These are phyloP conservation scores for Vulpes lagopus DNA, from an alignment of 2,113 vertebrate genomes.

Conservation along the genomic window DNA sequence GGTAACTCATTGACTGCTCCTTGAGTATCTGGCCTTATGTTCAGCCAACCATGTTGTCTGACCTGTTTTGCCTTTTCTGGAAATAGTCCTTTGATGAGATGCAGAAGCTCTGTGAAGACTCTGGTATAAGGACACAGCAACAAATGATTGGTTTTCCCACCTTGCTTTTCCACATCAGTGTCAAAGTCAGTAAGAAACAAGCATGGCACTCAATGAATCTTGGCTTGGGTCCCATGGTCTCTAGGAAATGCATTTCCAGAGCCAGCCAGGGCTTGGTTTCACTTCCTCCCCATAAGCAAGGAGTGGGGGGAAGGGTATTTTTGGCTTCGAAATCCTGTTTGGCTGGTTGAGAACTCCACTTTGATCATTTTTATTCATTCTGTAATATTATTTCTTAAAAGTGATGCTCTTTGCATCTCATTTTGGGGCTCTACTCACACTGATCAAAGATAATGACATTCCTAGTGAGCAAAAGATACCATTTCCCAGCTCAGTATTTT, in stretches of 20 bases:
- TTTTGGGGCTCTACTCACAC: constrained; percentile 58
- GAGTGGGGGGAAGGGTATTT: not conserved
- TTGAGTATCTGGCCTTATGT: not conserved
- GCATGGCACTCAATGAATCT: not conserved
- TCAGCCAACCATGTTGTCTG: not conserved
- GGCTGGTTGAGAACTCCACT: constrained; percentile 35
- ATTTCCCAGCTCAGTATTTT: constrained; percentile 68
- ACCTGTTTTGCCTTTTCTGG: not conserved
- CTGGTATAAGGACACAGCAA: not conserved
- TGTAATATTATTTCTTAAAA: constrained; percentile 68
- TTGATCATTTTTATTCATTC: constrained; percentile 55
- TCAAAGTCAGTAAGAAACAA: not conserved
- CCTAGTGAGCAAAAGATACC: constrained; percentile 64
- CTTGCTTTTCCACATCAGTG: not conserved
- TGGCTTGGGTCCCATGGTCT: not conserved
- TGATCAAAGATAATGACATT: constrained; percentile 71
- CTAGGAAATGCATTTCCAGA: not conserved
- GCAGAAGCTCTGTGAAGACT: not conserved
- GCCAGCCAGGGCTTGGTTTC: not conserved
- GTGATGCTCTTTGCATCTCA: not conserved
- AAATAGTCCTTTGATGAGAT: not conserved
- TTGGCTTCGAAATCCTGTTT: not conserved
- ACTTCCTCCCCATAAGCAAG: not conserved
- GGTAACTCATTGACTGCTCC: not conserved
- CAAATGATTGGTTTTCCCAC: not conserved